Percentiles rank a stretch among this genome's conserved stretches.
These are phyloP conservation scores for Ascidia mentula DNA, from an alignment of 23 tunicate species.

Conservation along the genomic window DNA sequence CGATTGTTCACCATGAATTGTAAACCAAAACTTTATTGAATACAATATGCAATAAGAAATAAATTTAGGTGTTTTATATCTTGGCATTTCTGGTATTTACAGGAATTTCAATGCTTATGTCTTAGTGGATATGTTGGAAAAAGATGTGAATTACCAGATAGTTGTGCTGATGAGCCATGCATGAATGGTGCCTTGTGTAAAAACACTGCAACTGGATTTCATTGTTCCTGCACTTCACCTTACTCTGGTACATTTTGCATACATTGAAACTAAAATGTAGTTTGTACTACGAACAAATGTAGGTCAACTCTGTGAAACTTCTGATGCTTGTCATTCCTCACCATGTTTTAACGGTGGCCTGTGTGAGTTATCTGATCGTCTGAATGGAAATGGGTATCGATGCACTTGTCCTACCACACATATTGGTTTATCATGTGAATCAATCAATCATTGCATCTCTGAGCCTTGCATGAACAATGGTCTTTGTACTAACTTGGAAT, in stretches of 20 bases:
- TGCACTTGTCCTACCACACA: conserved; percentile 25
- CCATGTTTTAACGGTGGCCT: conserved; percentile 75
- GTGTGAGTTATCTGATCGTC: conserved; percentile 15
- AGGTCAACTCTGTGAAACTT: conserved; percentile 49
- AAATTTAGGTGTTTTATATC: too few species aligned
- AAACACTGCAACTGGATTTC: conserved; percentile 17
- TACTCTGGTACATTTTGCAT: conserved; percentile 38
- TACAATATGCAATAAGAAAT: too few species aligned
- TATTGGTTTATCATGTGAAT: conserved; percentile 36
- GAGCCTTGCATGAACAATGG: conserved; percentile 75
- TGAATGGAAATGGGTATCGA: not conserved
- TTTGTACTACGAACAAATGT: not conserved
- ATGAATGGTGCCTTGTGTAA: conserved; percentile 62
- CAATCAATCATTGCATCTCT: conserved; percentile 33
- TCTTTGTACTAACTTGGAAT: conserved; percentile 39
- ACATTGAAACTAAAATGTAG: not conserved
- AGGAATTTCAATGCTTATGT: conserved; percentile 37
- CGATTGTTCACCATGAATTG: too few species aligned
- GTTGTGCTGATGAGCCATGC: conserved; percentile 62
- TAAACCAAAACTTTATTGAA: too few species aligned
- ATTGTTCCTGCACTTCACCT: conserved; percentile 33
- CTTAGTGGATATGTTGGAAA: conserved; percentile 28
- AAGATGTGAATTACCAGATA: conserved; percentile 26
- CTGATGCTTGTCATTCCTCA: conserved; percentile 48
- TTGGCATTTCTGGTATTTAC: not conserved